Percentiles rank a stretch among this genome's conserved stretches.
Evolutionary conservation across 2,888 invertebrate genomes (phyloP).

Genomic region (Clunio marinus): DNA sequence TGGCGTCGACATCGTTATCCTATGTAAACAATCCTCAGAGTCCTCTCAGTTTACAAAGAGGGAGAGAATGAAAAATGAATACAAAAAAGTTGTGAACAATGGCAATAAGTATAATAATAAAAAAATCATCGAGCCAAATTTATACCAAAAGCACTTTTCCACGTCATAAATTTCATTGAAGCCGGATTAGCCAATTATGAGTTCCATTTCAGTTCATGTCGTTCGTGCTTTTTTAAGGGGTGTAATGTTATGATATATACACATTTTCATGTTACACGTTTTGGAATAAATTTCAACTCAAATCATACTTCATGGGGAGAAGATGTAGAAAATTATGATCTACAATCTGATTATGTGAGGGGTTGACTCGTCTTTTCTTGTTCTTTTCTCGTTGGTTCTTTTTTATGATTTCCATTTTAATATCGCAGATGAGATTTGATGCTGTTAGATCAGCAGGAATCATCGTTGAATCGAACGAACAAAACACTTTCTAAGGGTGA

Average conservation of each 20-base stretch:
- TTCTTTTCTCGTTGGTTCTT: background rate
- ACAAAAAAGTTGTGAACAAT: constrained; percentile 8
- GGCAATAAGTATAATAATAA: constrained; percentile 13
- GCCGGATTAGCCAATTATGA: constrained; percentile 38
- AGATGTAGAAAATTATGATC: background rate
- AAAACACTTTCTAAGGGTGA: background rate
- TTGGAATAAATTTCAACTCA: background rate
- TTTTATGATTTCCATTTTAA: no score
- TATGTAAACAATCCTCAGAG: background rate
- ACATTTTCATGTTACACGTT: constrained; percentile 7
- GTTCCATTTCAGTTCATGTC: constrained; percentile 23
- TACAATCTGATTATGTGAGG: background rate
- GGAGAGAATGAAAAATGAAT: no score
- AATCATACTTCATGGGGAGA: background rate
- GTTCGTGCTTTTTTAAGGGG: background rate
- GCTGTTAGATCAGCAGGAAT: background rate
- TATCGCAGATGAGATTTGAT: no score
- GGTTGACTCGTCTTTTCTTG: background rate
- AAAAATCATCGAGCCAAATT: constrained; percentile 29
- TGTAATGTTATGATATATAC: constrained; percentile 6
- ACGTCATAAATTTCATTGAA: constrained; percentile 38
- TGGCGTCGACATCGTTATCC: background rate
- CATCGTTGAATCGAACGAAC: background rate
- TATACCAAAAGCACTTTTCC: constrained; percentile 35
- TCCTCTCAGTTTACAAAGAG: background rate